Evolutionary conservation across 2,113 vertebrate genomes (phyloP), one percentile per base, ranked within the genome.

Genomic region (Oxyruncus cristatus): DNA sequence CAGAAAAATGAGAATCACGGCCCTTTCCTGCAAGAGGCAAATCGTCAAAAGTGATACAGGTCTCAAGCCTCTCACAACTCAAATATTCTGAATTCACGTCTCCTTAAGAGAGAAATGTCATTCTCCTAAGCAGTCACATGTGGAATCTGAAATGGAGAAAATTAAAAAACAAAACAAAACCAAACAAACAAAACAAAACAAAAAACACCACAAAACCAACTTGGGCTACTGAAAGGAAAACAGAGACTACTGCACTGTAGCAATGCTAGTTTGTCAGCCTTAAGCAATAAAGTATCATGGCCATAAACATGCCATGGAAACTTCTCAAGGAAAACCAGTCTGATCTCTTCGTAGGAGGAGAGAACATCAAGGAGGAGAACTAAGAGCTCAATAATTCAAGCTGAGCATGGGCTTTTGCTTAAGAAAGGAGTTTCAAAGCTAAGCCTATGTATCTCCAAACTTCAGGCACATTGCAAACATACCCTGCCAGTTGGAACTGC

Each of bases 281-380:
- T 59, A 21, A 66, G 85, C 82, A 85, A 92, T 58, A 24, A 74
- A 74, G 42, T n/a, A 46, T 49, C 47, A 18, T 6, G 28, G 74
- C 39, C 55, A 85, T 55, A 83, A 94, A 70, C 35, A 80, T 7
- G 33, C 26, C 39, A 32, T n/a, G 42, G 85, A 77, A 90, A 95
- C 35, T 67, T 76, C 85, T 42, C 85, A 77, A 52, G 75, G 59
- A 93, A 91, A 97, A 96, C 67, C 85, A 89, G 88, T 90, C 67
- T 2, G 4, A 33, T 55, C 35, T 93, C 81, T 78, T 77, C 70
- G 33, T 35, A 27, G 41, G 2, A 93, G 35, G 11, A 83, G n/a
- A 70, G 53, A 55, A 5, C 53, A 73, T 67, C 63, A 85, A 72
- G 75, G 55, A 92, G 58, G 56, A 93, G 75, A 82, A 49, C 23